A percentile compares a stretch with the other conserved stretches of the same genome.
These are phyloP conservation scores for Brachycybe producta DNA, from an alignment of 2,888 invertebrate genomes.

Conservation along the genomic window DNA sequence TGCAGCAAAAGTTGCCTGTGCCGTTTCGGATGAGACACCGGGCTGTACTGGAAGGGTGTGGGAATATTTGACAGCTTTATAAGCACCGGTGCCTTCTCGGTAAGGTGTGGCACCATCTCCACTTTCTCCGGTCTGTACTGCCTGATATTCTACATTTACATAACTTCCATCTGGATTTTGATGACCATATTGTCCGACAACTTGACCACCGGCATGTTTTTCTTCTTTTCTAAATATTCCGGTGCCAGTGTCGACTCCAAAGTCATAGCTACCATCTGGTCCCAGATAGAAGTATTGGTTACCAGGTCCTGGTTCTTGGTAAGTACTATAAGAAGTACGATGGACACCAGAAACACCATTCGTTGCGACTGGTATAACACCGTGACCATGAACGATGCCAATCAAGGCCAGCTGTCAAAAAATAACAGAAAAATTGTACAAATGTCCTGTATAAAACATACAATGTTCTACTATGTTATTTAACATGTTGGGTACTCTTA, in stretches of 20 bases:
- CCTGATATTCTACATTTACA: constrained; percentile 15
- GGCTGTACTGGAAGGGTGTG: background rate
- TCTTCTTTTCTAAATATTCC: constrained; percentile 11
- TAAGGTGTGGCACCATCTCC: background rate
- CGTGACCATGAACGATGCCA: too few relatives aligned
- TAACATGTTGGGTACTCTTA: too few relatives aligned
- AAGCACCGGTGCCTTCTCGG: background rate
- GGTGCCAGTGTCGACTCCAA: constrained; percentile 13
- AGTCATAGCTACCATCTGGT: constrained; percentile 16
- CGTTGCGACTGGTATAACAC: too few relatives aligned
- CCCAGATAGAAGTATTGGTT: constrained; percentile 7
- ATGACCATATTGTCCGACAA: constrained; percentile 11
- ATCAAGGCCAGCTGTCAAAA: too few relatives aligned
- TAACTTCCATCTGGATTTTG: constrained; percentile 12
- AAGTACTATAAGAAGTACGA: too few relatives aligned
- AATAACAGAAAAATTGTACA: too few relatives aligned
- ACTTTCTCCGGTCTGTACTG: constrained; percentile 5
- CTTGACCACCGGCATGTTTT: constrained; percentile 6
- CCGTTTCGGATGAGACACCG: background rate
- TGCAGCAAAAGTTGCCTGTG: constrained; percentile 2
- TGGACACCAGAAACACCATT: too few relatives aligned
- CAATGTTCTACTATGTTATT: too few relatives aligned
- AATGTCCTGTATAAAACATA: too few relatives aligned
- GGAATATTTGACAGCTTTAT: background rate
- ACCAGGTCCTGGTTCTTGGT: too few relatives aligned